phyloP scores from a whole-genome alignment of 2,113 vertebrate species.

The Ptychochromis oligacanthus region DNA sequence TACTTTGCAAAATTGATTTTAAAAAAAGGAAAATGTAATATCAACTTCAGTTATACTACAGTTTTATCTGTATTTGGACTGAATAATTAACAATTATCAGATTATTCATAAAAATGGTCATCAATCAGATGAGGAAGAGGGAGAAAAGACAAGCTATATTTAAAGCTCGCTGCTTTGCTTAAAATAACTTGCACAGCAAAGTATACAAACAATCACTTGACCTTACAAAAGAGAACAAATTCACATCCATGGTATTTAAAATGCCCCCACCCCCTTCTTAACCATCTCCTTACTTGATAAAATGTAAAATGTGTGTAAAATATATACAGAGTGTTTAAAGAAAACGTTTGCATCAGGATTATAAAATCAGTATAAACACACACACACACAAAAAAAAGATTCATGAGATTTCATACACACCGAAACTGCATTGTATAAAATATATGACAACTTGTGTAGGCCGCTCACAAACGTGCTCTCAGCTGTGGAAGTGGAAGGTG shows the following conservation, averaged over 20 bases:
- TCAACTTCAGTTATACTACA: background rate
- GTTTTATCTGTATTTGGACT: background rate
- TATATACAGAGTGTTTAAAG: slow-evolving; percentile 44
- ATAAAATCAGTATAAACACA: slow-evolving; percentile 50
- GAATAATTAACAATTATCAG: background rate
- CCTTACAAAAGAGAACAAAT: slow-evolving; percentile 52
- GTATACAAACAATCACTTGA: slow-evolving; percentile 42
- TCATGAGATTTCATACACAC: slow-evolving; percentile 24
- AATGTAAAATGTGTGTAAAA: slow-evolving; percentile 31
- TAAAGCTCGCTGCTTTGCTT: slow-evolving; percentile 8
- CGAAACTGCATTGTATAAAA: slow-evolving; percentile 24
- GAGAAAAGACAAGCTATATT: slow-evolving; percentile 23
- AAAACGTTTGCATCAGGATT: slow-evolving; percentile 18
- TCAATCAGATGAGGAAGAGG: slow-evolving; percentile 1
- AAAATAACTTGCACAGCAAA: slow-evolving; percentile 20
- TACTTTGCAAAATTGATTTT: background rate
- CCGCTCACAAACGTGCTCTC: slow-evolving; percentile 36
- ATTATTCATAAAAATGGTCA: background rate
- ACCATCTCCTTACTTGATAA: slow-evolving; percentile 8
- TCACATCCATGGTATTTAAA: slow-evolving; percentile 59
- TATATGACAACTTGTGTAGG: slow-evolving; percentile 28
- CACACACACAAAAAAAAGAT: slow-evolving; percentile 41
- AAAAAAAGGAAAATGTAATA: background rate
- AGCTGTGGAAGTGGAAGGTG: slow-evolving; percentile 68
- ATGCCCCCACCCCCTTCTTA: slow-evolving; percentile 12